A percentile compares a stretch with the other conserved stretches of the same genome.
Conservation (phyloP, 2,797 vertebrate species). For the Gallinago solitaria region DNA sequence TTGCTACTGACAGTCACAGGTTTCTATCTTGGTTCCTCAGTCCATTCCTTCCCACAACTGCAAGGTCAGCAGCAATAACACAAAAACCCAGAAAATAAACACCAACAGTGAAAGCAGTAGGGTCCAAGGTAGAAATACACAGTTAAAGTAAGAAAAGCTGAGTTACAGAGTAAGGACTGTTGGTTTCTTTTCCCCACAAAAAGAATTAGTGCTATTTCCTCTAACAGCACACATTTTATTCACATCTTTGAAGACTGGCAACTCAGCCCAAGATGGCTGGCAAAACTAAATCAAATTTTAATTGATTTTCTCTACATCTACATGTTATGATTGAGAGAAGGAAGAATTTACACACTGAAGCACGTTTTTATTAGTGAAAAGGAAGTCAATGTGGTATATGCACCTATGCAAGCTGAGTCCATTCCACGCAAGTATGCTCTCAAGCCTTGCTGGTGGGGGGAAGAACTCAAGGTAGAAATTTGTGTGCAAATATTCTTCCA, state of each 20-base stretch:
- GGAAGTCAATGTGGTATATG: not conserved
- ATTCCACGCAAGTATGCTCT: not conserved
- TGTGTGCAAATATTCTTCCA: not conserved
- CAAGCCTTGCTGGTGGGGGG: not conserved
- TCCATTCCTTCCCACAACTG: not conserved
- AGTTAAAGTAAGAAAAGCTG: not conserved
- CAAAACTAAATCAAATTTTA: not conserved
- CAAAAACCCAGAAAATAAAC: not conserved
- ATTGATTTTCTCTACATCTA: not conserved
- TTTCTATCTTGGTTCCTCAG: not conserved
- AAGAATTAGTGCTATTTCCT: not conserved
- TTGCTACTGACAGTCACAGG: fast-evolving
- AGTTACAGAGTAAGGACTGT: not conserved
- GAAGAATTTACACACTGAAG: not conserved
- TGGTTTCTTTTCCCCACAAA: not conserved
- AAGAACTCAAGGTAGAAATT: not conserved
- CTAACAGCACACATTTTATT: not conserved
- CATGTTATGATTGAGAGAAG: not conserved
- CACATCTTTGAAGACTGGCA: not conserved
- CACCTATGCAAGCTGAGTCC: not conserved
- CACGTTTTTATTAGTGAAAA: not conserved
- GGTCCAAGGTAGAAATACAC: not conserved
- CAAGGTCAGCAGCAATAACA: not conserved
- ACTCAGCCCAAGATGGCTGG: not conserved
- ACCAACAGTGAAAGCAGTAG: not conserved